Base-by-base conservation (phyloP, 35 echinoderm and acorn worm genomes). In the Anneissia japonica region DNA sequence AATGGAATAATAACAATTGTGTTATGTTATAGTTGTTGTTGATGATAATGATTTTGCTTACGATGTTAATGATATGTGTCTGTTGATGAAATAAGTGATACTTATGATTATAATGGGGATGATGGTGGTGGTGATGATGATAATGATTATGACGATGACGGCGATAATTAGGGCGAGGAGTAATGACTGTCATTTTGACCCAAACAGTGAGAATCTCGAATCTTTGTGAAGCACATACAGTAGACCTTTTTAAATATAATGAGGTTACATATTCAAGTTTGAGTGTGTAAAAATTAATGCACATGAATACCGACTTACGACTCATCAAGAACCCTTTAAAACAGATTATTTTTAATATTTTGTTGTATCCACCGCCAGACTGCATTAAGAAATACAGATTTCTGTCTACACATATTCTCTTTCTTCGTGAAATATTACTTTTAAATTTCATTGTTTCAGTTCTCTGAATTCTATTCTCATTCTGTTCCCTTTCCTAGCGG, bases 91-190 rank as follows among this genome's bases (percentile, higher is more conserved):
- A n/a, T n/a, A n/a, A n/a, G n/a, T n/a, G n/a, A n/a, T n/a, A n/a
- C n/a, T n/a, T n/a, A n/a, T n/a, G n/a, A n/a, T n/a, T n/a, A n/a
- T n/a, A n/a, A n/a, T n/a, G n/a, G n/a, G n/a, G n/a, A n/a, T n/a
- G n/a, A n/a, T 34, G 76, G 32, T 79, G 76, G 32, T 34, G 76
- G 76, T 79, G 76, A 38, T 81, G 79, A n/a, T 40, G 79, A 32
- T 81, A 32, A n/a, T 81, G 79, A n/a, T 40, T 7, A 32, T 81
- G 79, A 81, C 34, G 79, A 81, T 40, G 79, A 81, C 23, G n/a
- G 74, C n/a, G n/a, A n/a, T n/a, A n/a, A n/a, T n/a, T n/a, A n/a
- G n/a, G n/a, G n/a, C 4, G 5, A 23, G 23, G 4, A 23, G 26
- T 75, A 23, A 23, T 75, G 74, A 75, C 26, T 4, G 26, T 75